Base-by-base conservation (phyloP, 2,113 vertebrate species). In the Tetraodon nigroviridis region DNA sequence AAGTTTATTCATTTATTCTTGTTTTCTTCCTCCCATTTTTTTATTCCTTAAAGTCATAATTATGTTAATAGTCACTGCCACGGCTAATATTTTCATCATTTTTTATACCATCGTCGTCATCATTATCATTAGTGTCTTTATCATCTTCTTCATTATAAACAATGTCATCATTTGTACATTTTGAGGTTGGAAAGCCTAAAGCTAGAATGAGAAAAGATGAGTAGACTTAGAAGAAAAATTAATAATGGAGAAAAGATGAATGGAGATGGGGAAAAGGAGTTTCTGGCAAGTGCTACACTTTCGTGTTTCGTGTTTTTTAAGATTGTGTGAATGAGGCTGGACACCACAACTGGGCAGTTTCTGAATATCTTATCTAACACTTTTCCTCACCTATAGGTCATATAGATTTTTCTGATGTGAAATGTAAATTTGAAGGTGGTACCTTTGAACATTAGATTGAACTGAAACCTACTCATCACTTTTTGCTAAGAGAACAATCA, bases 61-160 rank as follows among this genome's bases (percentile, higher is more conserved):
- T 55, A 57, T 69, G 42, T 55, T 61, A 27, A 71, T 42, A 51
- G 42, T 57, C 51, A 49, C 55, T 48, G 50, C 71, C 22, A 69
- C 20, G 27, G 61, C 63, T 22, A 55, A 64, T 61, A 73, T 75
- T 72, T 72, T 64, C 44, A 67, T 66, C 41, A 66, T 63, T 18
- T 65, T 78, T 65, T 45, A 58, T 18, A 67, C 52, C 11, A 10
- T 13, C 63, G 42, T 63, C 67, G 42, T 41, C 20, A 40, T 44
- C 24, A 5, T 18, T 37, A 46, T 37, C 68, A 49, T 71, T 73
- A 63, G 64, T 57, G 64, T n/a, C 51, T 21, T 69, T 51, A 63
- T 55, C 51, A 65, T 76, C 58, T 60, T 58, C 63, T 65, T 59
- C 59, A 71, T 68, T 77, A 66, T 72, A 64, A 46, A 41, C 51